phyloP scores from a whole-genome alignment of 2,797 vertebrate species.

The Galago senegalensis region DNA sequence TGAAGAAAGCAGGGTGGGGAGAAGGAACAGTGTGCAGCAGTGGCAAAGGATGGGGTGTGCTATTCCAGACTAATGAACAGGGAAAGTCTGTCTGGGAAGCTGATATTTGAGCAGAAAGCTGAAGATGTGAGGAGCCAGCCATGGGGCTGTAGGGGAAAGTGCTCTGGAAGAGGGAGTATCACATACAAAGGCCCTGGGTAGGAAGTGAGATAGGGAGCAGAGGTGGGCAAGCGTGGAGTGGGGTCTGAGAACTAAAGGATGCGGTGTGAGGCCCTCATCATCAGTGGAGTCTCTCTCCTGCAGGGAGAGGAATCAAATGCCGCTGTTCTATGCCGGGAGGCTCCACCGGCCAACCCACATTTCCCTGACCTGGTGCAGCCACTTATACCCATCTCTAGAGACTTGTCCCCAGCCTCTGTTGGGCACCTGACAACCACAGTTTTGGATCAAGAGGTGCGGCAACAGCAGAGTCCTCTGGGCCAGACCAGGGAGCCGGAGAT shows the following conservation, averaged over 20 bases:
- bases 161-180: background rate
- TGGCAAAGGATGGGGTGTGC: background rate
- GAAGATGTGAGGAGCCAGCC: background rate
- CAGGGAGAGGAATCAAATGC: constrained; percentile 74
- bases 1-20: background rate
- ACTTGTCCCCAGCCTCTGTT: background rate
- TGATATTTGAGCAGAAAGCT: background rate
- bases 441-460: constrained; percentile 65
- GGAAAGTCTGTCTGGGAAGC: background rate
- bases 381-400: constrained; percentile 65
- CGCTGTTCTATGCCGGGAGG: constrained; percentile 35
- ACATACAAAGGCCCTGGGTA: constrained; percentile 35
- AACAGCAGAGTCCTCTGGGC: constrained; percentile 74
- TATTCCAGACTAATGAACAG: background rate
- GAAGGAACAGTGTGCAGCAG: background rate
- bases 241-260: background rate
- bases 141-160: background rate
- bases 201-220: background rate
- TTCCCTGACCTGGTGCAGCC: constrained; percentile 78
- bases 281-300: background rate
- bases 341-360: constrained; percentile 20
- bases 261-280: background rate
- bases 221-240: background rate
- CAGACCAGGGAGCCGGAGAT: constrained; percentile 68
- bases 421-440: background rate